Evolutionary conservation across 2,888 invertebrate genomes (phyloP).

Genomic region (Linyphia triangularis): DNA sequence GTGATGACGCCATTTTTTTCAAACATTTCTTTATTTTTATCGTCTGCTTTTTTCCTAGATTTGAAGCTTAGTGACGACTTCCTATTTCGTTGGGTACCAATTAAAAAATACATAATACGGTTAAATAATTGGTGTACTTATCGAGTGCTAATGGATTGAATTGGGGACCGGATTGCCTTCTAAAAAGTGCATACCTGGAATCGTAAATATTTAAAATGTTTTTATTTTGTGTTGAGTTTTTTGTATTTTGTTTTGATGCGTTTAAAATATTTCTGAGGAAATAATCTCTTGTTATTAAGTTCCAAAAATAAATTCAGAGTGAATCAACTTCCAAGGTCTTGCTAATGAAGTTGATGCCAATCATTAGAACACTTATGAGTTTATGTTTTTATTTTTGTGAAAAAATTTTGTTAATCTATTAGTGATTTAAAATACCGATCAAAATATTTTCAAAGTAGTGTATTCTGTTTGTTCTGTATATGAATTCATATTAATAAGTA

Average conservation of each 20-base stretch:
- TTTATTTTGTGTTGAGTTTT: neutral
- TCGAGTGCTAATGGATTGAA: conserved; percentile 36
- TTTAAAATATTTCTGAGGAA: neutral
- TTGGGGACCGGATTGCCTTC: neutral
- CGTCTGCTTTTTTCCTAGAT: conserved; percentile 2
- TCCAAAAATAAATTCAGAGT: too few species aligned
- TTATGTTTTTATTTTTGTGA: too few species aligned
- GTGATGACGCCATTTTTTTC: conserved; percentile 23
- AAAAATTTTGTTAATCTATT: too few species aligned
- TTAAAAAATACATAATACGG: conserved; percentile 31
- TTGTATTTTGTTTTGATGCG: neutral
- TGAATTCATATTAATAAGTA: too few species aligned
- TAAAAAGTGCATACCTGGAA: neutral
- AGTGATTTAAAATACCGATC: too few species aligned
- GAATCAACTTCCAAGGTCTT: too few species aligned
- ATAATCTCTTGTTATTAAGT: neutral
- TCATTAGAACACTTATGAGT: too few species aligned
- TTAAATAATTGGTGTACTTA: conserved; percentile 50
- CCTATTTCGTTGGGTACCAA: conserved; percentile 20
- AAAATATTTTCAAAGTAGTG: too few species aligned
- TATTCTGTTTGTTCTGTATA: too few species aligned
- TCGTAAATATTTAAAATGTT: neutral
- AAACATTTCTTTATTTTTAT: neutral
- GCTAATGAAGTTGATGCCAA: too few species aligned
- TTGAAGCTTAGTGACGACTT: conserved; percentile 23